Evolutionary conservation across 2,888 invertebrate genomes (phyloP), one percentile per base, ranked within the genome.

Genomic region (Linnaemya tessellans): DNA sequence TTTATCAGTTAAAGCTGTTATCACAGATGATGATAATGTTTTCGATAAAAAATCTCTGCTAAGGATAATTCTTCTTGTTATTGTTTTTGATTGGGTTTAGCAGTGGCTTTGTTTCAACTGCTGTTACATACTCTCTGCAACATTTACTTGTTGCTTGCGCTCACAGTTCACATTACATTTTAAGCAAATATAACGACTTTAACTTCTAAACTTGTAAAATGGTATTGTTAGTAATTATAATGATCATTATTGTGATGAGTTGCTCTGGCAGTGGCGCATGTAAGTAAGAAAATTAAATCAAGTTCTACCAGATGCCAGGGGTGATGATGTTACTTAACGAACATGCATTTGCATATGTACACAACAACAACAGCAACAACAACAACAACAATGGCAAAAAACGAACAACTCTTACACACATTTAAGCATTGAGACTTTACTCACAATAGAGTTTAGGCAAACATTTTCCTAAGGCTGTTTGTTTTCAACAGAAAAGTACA

Each of bases 261-360:
- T 56, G 25, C 25, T 15, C 2, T 65, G 65, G 13, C 25, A 38
- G 25, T 38, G 49, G 13, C 65, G 13, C 65, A 25, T 56, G 25
- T 25, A 25, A 30, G 62, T 62, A 11, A 9, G 18, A 65, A 73
- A 58, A 20, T 73, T 64, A 58, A 80, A 64, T 58, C 58, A 65
- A 71, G 49, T 56, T 73, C 64, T 41, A 46, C 35, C 71, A 80
- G 65, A 65, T 80, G 75, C 68, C 74, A 70, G 71, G 60, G 77
- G 60, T 71, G 67, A 75, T 60, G 43, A 73, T 79, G 74, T 49
- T 46, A 62, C 60, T 73, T 71, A 15, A 58, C 30, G 51, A 73
- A 80, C 75, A 71, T 71, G 56, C 49, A 77, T 46, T 51, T 46
- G 46, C 71, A 38, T 60, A 58, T 25, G 30, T 30, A 62, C 8